phyloP scores from a whole-genome alignment of 2,113 vertebrate species.

The Capreolus pygargus region DNA sequence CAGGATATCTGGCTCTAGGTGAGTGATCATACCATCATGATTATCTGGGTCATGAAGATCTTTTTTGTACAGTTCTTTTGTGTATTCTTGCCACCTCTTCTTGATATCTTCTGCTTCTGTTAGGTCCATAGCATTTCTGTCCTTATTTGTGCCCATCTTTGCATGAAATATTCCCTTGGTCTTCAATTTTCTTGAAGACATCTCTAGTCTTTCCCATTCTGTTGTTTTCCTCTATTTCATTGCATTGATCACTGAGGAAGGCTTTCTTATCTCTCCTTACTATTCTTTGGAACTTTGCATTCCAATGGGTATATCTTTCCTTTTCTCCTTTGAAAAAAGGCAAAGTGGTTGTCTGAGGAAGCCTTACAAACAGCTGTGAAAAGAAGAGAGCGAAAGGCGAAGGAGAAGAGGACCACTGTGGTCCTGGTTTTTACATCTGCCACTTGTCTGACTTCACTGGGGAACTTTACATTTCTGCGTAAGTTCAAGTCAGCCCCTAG shows the following conservation, averaged over 20 bases:
- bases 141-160: neutral
- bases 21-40: no score
- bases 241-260: neutral
- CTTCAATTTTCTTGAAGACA: neutral
- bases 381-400: neutral
- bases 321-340: neutral
- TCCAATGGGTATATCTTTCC: neutral
- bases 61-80: neutral
- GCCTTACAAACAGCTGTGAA: neutral
- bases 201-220: neutral
- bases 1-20: no score
- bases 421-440: neutral
- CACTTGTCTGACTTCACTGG: neutral
- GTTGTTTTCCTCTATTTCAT: neutral
- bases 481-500: neutral
- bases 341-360: neutral
- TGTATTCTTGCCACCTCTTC: neutral
- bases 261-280: neutral
- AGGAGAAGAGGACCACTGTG: neutral
- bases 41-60: no score
- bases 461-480: neutral
- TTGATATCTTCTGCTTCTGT: neutral
- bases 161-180: neutral
- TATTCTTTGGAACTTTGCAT: neutral
- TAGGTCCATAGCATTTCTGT: neutral